Base-by-base conservation (phyloP, 1,140 invertebrate species). In the Drosophila pandora region DNA sequence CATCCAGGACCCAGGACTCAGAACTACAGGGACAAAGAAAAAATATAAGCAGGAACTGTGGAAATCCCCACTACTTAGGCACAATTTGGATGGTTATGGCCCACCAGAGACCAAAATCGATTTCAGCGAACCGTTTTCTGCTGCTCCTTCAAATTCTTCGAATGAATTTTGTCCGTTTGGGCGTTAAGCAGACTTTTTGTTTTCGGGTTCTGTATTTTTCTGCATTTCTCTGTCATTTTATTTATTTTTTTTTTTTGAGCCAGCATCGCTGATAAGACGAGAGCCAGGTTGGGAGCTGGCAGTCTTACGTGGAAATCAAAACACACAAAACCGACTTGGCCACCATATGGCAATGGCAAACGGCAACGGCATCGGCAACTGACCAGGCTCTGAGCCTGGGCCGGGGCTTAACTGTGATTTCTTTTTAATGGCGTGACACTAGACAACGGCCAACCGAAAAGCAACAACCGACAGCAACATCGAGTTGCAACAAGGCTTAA, bases 381-480 rank as follows among this genome's bases (percentile, higher is more conserved):
- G 76, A 84, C 80, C 81, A 80, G 75, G 75, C 76, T 49, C 39
- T 60, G 72, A 75, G 60, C 58, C 56, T 9, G 17, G 21, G 8
- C 22, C 56, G 34, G 67, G 68, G 73, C 82, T 85, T 85, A 82
- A 78, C 82, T 88, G 78, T 87, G 83, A 82, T 87, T 87, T 87
- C 82, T 60, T 87, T 83, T 88, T 88, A 88, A 87, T 87, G 83
- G 83, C 83, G 83, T 87, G 83, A 87, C 83, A 87, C 83, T 87
- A 87, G 83, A 85, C 82, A 82, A 81, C 72, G 67, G 65, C 49
- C 63, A 80, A 25, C 22, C 47, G 25, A 52, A 52, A 55, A 58
- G 9, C 23, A 52, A 30, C 22, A 54, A 60, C 13, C 41, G 72
- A 68, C 57, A 53, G 23, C 70, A 78, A 76, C 67, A 79, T 73